Conservation (phyloP, 2,113 vertebrate genomes). For the Ctenodactylus gundi region DNA sequence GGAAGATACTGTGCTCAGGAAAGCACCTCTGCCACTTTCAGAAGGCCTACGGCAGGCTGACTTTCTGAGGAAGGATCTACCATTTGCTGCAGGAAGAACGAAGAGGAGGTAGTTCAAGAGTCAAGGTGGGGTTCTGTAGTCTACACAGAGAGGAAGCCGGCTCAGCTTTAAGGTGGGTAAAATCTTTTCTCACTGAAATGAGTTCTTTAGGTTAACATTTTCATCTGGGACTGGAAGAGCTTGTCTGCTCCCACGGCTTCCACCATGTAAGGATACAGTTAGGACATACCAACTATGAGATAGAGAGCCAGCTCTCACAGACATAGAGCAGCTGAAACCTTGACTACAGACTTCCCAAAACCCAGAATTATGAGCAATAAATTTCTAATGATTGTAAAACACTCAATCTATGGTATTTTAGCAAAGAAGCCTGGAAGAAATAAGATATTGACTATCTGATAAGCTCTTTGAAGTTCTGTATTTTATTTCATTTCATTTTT, state of each 20-base stretch:
- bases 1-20: neutral
- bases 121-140: neutral
- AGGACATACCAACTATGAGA: neutral
- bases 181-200: neutral
- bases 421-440: neutral
- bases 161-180: neutral
- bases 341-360: neutral
- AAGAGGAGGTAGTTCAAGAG: neutral
- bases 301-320: neutral
- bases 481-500: neutral
- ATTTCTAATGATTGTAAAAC: neutral
- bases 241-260: neutral
- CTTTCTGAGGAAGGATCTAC: neutral
- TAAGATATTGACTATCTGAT: neutral
- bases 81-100: neutral
- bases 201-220: neutral
- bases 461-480: neutral
- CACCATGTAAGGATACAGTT: neutral
- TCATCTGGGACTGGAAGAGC: neutral
- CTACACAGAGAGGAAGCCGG: neutral
- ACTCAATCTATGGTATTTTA: neutral
- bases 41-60: neutral
- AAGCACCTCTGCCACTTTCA: neutral
- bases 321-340: neutral
- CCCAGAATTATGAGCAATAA: neutral